These are phyloP conservation scores for Ditylenchus dipsaci DNA, from an alignment of 1,140 invertebrate genomes.

Conservation along the genomic window DNA sequence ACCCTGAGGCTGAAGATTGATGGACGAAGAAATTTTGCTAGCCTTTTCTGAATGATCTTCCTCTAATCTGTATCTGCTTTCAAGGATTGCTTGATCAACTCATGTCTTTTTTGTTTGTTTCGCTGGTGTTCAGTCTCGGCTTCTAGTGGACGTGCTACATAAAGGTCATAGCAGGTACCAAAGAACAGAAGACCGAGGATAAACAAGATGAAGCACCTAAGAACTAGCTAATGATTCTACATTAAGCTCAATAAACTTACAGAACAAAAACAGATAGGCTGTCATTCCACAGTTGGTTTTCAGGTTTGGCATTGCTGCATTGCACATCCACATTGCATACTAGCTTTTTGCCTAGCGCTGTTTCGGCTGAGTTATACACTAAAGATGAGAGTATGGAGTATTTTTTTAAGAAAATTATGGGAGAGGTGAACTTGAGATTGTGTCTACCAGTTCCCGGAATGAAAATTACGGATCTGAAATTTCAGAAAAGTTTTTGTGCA, in stretches of 20 bases:
- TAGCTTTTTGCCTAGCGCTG: slow-evolving; percentile 33
- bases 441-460: too few relatives aligned
- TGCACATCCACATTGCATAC: slow-evolving; percentile 56
- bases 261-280: slow-evolving; percentile 44
- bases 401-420: background rate
- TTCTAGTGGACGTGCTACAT: slow-evolving; percentile 36
- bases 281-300: slow-evolving; percentile 47
- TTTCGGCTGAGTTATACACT: slow-evolving; percentile 51
- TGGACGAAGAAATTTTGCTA: slow-evolving; percentile 5
- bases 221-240: background rate
- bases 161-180: slow-evolving; percentile 53
- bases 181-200: slow-evolving; percentile 50
- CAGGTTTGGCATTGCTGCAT: slow-evolving; percentile 50
- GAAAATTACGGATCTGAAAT: too few relatives aligned
- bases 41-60: background rate
- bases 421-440: background rate
- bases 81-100: background rate
- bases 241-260: slow-evolving; percentile 31
- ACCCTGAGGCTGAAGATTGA: slow-evolving; percentile 10
- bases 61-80: background rate
- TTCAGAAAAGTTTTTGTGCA: too few relatives aligned
- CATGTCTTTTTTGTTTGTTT: background rate
- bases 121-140: slow-evolving; percentile 11
- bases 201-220: slow-evolving; percentile 37
- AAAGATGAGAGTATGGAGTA: slow-evolving; percentile 15